phyloP scores from a whole-genome alignment of 2,797 vertebrate species.

The Parambassis ranga region DNA sequence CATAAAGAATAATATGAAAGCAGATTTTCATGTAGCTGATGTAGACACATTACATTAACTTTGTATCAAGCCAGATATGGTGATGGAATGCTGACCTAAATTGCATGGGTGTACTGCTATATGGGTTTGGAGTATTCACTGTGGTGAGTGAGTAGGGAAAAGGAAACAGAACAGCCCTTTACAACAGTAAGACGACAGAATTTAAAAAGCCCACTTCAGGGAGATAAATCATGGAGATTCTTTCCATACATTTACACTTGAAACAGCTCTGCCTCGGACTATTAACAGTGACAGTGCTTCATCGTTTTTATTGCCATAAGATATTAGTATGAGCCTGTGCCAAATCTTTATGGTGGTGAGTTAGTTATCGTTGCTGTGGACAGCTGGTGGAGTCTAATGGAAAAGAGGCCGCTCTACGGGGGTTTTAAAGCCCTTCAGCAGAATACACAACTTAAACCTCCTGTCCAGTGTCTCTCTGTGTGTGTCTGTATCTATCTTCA shows the following conservation, averaged over 20 bases:
- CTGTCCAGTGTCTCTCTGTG: conserved; percentile 20
- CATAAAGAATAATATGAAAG: too few species aligned
- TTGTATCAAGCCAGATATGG: too few species aligned
- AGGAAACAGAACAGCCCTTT: not conserved
- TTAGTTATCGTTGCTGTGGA: conserved; percentile 43
- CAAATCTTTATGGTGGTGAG: conserved; percentile 38
- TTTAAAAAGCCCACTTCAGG: not conserved
- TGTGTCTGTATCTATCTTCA: conserved; percentile 32
- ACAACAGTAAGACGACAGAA: not conserved
- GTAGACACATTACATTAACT: too few species aligned
- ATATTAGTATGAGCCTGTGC: conserved; percentile 19
- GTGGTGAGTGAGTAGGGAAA: not conserved
- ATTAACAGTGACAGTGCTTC: conserved; percentile 16
- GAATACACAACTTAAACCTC: conserved; percentile 45
- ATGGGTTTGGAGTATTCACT: not conserved
- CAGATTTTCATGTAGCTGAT: too few species aligned
- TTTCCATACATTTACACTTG: conserved; percentile 13
- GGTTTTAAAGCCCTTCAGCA: conserved; percentile 55
- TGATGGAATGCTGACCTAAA: not conserved
- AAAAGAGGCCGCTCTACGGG: conserved; percentile 46
- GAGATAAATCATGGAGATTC: conserved; percentile 3
- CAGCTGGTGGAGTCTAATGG: conserved; percentile 51
- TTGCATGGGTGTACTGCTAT: not conserved
- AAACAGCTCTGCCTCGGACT: not conserved
- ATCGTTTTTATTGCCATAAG: conserved; percentile 28